Conservation (phyloP, 2,113 vertebrate genomes). For the Bombycilla garrulus region DNA sequence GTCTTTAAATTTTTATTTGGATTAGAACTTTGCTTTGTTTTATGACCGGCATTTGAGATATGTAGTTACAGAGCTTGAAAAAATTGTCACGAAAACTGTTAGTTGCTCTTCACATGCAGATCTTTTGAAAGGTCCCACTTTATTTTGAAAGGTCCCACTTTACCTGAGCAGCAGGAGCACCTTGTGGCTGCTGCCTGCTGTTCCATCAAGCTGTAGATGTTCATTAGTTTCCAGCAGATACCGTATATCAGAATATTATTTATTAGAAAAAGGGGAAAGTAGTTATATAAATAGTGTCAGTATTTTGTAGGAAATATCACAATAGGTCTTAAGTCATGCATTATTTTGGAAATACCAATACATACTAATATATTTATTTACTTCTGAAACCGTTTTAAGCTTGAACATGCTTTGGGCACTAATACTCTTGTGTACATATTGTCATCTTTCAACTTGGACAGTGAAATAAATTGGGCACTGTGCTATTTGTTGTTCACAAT, state of each 20-base stretch:
- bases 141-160: not conserved
- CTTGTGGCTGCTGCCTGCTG: not conserved
- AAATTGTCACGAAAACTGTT: not conserved
- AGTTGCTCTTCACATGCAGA: not conserved
- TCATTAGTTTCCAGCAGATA: not conserved
- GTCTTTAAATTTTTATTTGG: not conserved
- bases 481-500: not conserved
- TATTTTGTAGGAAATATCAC: not conserved
- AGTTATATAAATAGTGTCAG: not conserved
- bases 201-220: not conserved
- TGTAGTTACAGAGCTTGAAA: not conserved
- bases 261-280: not conserved
- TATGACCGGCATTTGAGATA: not conserved
- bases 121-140: not conserved
- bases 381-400: not conserved
- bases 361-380: not conserved
- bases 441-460: not conserved
- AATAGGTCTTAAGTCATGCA: not conserved
- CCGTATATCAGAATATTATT: not conserved
- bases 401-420: not conserved
- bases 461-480: not conserved
- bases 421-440: not conserved
- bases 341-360: not conserved
- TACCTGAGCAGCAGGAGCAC: not conserved
- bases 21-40: not conserved